Conservation (phyloP, 1,140 invertebrate genomes). For the Eulimnadia texana region DNA sequence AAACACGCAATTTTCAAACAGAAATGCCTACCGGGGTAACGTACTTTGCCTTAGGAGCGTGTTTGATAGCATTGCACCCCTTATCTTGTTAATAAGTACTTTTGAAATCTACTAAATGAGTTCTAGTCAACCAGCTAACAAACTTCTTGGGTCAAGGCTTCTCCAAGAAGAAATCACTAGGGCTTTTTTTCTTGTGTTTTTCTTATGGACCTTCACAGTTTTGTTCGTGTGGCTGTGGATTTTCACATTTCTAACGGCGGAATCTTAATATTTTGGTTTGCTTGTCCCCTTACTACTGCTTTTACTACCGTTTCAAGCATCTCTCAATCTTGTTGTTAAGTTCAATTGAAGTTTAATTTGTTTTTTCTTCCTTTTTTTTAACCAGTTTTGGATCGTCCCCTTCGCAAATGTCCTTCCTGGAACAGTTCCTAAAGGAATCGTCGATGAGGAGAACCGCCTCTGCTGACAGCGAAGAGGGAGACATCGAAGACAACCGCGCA, state of each 20-base stretch:
- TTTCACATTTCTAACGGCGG: no score
- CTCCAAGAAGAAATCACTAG: no score
- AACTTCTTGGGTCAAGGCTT: no score
- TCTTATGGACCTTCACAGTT: no score
- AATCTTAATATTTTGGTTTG: no score
- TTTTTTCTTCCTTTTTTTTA: constrained; percentile 22
- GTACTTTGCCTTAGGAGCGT: neutral
- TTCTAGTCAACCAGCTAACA: no score
- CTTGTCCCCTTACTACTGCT: no score
- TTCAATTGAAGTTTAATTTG: neutral
- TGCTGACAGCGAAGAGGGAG: constrained; percentile 55
- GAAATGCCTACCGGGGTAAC: neutral
- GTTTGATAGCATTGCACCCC: neutral
- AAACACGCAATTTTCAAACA: neutral
- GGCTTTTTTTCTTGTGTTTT: no score
- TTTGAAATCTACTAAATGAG: neutral
- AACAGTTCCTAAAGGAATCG: constrained; percentile 73
- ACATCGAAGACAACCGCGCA: constrained; percentile 57
- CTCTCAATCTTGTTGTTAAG: no score
- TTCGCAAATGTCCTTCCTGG: constrained; percentile 75
- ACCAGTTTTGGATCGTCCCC: constrained; percentile 70
- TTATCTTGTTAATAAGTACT: neutral
- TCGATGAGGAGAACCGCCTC: constrained; percentile 36
- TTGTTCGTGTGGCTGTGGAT: no score
- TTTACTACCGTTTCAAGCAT: no score